A percentile compares a stretch with the other conserved stretches of the same genome.
Conservation (phyloP, 2,113 vertebrate species). For the Gobius niger region DNA sequence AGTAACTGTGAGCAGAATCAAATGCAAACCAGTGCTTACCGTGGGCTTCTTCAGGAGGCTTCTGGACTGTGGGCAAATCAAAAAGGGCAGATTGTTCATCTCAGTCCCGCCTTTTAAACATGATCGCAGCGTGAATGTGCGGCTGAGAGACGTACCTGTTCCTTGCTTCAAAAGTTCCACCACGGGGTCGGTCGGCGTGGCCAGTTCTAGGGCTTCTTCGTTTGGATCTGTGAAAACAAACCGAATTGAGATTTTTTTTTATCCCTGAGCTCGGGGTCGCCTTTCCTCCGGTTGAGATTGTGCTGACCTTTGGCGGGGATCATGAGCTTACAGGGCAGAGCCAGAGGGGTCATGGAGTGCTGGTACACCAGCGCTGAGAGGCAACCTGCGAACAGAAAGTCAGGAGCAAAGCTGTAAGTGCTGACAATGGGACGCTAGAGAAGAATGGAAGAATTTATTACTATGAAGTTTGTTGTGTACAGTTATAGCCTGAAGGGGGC, state of each 20-base stretch:
- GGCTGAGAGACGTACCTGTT: slow-evolving; percentile 75
- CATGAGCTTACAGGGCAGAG: slow-evolving; percentile 94
- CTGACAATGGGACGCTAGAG: no score
- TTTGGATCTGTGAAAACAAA: slow-evolving; percentile 82
- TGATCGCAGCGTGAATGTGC: no score
- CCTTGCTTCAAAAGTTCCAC: slow-evolving; percentile 90
- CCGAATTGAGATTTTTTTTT: no score
- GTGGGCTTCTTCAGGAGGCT: slow-evolving; percentile 71
- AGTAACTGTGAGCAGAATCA: not conserved
- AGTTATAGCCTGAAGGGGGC: no score
- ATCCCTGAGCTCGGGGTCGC: no score
- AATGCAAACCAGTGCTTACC: slow-evolving; percentile 69
- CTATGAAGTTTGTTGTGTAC: no score
- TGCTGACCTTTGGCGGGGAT: slow-evolving; percentile 91
- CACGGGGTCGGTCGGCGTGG: slow-evolving; percentile 79
- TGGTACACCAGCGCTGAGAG: slow-evolving; percentile 97
- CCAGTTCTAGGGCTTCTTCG: slow-evolving; percentile 87
- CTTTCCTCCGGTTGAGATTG: not conserved
- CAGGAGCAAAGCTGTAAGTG: no score
- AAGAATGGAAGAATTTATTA: no score
- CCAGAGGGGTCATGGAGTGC: slow-evolving; percentile 95
- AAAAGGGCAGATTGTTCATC: slow-evolving; percentile 26
- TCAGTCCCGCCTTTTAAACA: no score
- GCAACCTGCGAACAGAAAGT: slow-evolving; percentile 78
- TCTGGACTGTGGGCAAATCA: slow-evolving; percentile 66